Evolutionary conservation across 1,140 invertebrate species (phyloP).

Genomic region (Asobara japonica): DNA sequence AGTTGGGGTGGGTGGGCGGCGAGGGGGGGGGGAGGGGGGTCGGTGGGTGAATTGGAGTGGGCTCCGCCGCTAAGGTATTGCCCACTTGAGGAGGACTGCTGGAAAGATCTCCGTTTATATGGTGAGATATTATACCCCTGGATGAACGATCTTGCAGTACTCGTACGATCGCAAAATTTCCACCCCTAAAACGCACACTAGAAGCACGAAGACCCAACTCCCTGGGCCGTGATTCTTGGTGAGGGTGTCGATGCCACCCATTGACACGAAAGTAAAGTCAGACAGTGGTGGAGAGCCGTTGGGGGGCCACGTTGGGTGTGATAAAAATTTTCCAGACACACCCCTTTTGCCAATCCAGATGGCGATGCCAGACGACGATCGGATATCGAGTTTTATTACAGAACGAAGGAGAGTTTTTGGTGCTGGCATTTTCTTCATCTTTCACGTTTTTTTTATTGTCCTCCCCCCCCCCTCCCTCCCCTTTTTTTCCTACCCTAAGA

Average conservation of each 20-base stretch:
- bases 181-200: conserved; percentile 16
- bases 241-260: neutral
- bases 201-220: no score
- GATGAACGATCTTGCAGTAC: conserved; percentile 44
- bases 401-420: conserved; percentile 24
- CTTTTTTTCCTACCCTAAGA: neutral
- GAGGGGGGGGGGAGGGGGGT: no score
- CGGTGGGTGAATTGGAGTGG: neutral
- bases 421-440: conserved; percentile 24
- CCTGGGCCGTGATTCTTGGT: neutral
- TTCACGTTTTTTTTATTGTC: neutral
- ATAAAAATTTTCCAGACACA: conserved; percentile 33
- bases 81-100: conserved; percentile 43
- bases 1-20: no score
- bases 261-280: conserved; percentile 9
- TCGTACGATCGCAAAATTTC: conserved; percentile 12
- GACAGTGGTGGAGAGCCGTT: neutral
- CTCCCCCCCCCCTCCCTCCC: neutral
- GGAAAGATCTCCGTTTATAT: conserved; percentile 38
- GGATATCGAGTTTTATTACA: conserved; percentile 37
- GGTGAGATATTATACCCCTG: conserved; percentile 53
- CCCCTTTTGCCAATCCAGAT: conserved; percentile 28
- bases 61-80: conserved; percentile 58
- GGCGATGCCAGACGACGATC: conserved; percentile 31
- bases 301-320: neutral